Percentiles rank a stretch among this genome's conserved stretches.
These are phyloP conservation scores for Australoheros scitulus DNA, from an alignment of 2,113 vertebrate species.

Conservation along the genomic window DNA sequence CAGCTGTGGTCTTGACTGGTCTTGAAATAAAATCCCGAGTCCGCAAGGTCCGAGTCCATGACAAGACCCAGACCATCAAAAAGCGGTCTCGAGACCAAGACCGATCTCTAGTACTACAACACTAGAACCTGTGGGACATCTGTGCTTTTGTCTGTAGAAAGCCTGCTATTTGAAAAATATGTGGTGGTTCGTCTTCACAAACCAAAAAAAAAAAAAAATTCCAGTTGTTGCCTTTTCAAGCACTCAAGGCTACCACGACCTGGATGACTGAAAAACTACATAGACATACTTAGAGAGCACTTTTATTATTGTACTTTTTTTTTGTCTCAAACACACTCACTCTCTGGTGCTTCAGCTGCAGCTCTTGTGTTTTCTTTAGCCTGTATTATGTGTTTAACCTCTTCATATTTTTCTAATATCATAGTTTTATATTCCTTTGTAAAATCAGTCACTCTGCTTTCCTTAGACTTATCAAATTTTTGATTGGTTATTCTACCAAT, in stretches of 20 bases:
- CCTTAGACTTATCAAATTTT: not conserved
- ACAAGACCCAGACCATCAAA: too few species aligned
- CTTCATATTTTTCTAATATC: not conserved
- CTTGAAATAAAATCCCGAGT: too few species aligned
- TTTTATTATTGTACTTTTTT: not conserved
- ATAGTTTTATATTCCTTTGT: not conserved
- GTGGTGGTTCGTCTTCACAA: not conserved
- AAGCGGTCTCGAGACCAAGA: too few species aligned
- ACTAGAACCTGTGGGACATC: fast-evolving
- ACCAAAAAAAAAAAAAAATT: not conserved
- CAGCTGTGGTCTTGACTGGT: too few species aligned
- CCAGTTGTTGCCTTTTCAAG: not conserved
- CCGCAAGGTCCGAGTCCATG: too few species aligned
- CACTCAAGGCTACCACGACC: not conserved
- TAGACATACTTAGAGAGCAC: not conserved
- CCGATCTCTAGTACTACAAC: too few species aligned
- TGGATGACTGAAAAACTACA: not conserved
- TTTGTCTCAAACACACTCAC: not conserved
- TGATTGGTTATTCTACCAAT: not conserved
- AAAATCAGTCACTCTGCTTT: not conserved
- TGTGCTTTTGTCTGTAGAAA: not conserved
- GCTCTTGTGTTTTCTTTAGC: not conserved
- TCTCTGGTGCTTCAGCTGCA: not conserved
- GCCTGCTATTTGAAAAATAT: not conserved
- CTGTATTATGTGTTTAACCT: not conserved